Evolutionary conservation across 2,797 vertebrate species (phyloP).

Genomic region (Nasua narica): DNA sequence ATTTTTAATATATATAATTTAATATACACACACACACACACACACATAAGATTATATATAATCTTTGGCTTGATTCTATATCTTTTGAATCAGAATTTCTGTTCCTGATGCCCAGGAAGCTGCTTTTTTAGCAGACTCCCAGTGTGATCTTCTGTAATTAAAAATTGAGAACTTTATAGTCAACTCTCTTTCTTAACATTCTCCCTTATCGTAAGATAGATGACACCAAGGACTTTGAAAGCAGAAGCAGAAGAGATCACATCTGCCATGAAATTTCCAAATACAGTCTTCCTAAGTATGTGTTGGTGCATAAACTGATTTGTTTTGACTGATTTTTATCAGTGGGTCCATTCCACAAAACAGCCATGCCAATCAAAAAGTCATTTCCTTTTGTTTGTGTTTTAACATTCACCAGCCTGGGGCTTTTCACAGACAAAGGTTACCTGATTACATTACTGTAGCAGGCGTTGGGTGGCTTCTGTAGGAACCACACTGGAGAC

Average conservation of each 20-base stretch:
- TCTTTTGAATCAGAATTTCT: background rate
- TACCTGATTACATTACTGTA: slow-evolving; percentile 43
- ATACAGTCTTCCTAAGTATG: slow-evolving; percentile 49
- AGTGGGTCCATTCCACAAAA: slow-evolving; percentile 44
- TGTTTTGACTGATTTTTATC: slow-evolving; percentile 71
- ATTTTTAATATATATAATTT: too few relatives aligned
- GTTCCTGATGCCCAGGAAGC: background rate
- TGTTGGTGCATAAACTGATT: slow-evolving; percentile 61
- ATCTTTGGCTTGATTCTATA: slow-evolving; percentile 11
- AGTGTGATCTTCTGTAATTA: slow-evolving; percentile 38
- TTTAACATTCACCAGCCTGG: slow-evolving; percentile 53
- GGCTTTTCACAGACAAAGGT: slow-evolving; percentile 66
- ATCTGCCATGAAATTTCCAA: slow-evolving; percentile 58
- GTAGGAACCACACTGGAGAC: background rate
- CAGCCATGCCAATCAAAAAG: slow-evolving; percentile 68
- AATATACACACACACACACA: too few relatives aligned
- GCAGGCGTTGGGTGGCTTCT: slow-evolving; percentile 33
- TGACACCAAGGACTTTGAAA: slow-evolving; percentile 50
- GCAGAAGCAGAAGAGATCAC: slow-evolving; percentile 36
- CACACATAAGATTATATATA: too few relatives aligned
- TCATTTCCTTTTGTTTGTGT: slow-evolving; percentile 68
- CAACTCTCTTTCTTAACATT: background rate
- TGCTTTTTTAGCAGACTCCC: background rate
- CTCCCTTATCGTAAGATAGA: slow-evolving; percentile 30
- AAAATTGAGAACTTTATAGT: slow-evolving; percentile 27